Evolutionary conservation across 2,888 invertebrate species (phyloP), one percentile per base, ranked within the genome.

Genomic region (Aspidiotus rigidus): DNA sequence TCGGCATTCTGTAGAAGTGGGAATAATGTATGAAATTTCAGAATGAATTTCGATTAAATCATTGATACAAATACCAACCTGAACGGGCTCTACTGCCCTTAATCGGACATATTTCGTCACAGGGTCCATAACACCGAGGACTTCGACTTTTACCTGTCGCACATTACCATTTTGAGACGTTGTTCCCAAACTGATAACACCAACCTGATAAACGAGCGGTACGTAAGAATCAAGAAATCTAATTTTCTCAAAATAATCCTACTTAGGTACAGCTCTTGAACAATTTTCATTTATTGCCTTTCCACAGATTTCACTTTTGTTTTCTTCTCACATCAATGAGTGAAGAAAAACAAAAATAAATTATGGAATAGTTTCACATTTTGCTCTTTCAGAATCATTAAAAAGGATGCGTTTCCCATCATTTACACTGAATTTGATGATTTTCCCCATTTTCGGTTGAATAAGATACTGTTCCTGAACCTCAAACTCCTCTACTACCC

Each of bases 101-200:
- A 93, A 80, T 15, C 91, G 83, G 70, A 93, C 81, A 71, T 84
- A 79, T 78, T 88, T 88, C 28, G 87, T 86, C 7, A 83, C 80
- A 7, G 86, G 83, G 78, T 93, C 91, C 72, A 90, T 79, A 2
- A 91, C 86, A 0, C 93, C 93, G 60, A 93, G 80, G 7, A 93
- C 91, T 78, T 93, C 92, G 0, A 93, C 90, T 77, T 91, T 91
- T 0, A 91, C 90, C 74, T 81, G 80, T n/a, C 86, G 80, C 75
- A 85, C 85, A 13, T 84, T 83, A 8, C 86, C 86, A 76, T 86
- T 86, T 75, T 90, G 89, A 1, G 90, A 88, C 0, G 91, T 90
- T 0, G 92, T 92, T 0, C 92, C 93, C 64, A 93, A 79, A 1
- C 91, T 92, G 73, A 93, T 93, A 0, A 93, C 90, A 7, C 93